Conservation (phyloP, 1,140 invertebrate genomes). For the Hormaphis cornu region DNA sequence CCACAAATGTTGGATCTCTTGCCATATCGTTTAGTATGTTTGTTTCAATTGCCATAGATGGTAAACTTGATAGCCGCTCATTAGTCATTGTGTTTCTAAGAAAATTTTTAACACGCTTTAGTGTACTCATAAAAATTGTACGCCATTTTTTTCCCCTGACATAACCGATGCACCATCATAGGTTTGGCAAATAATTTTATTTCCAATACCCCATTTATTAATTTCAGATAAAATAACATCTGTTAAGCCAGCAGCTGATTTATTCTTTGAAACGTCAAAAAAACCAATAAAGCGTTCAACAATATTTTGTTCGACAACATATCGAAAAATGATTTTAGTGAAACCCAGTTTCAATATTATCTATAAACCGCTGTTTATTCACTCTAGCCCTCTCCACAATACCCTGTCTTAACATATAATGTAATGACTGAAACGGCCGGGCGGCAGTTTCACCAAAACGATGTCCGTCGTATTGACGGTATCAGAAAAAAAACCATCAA, state of each 20-base stretch:
- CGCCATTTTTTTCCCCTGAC: neutral
- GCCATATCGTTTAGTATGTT: neutral
- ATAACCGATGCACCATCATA: no score
- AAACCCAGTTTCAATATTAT: neutral
- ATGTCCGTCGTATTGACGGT: neutral
- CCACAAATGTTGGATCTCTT: neutral
- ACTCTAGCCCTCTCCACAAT: neutral
- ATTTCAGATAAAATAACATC: no score
- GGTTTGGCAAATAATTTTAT: no score
- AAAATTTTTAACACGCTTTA: neutral
- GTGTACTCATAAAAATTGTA: neutral
- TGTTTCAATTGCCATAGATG: neutral
- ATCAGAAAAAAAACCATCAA: no score
- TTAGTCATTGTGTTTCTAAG: neutral
- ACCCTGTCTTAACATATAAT: neutral
- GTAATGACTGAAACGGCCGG: neutral
- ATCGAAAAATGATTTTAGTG: slow-evolving; percentile 37
- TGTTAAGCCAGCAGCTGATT: neutral
- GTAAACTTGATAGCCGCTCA: neutral
- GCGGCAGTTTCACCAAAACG: neutral
- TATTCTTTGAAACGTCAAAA: neutral
- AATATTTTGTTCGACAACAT: slow-evolving; percentile 51
- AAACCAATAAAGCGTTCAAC: slow-evolving; percentile 45
- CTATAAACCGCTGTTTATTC: neutral
- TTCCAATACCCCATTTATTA: no score